Percentiles rank a stretch among this genome's conserved stretches.
Evolutionary conservation across 2,113 vertebrate species (phyloP).

Genomic region (Chlorodrepanis virens): DNA sequence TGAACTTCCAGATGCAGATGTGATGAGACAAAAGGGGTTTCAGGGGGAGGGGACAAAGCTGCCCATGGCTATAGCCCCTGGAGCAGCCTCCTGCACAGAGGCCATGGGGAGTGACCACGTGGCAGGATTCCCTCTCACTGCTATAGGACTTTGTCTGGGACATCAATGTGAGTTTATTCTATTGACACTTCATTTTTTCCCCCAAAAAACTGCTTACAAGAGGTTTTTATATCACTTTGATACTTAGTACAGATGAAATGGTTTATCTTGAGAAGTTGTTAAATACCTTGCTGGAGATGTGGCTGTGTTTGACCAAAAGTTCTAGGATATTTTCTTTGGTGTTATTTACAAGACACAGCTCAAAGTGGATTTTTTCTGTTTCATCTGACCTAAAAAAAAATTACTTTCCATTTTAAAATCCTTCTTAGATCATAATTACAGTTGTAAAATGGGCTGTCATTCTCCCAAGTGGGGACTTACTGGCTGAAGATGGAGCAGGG

Average conservation of each 20-base stretch:
- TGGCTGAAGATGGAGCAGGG: not conserved
- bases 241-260: not conserved
- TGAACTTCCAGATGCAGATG: not conserved
- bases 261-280: not conserved
- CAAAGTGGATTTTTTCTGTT: not conserved
- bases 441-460: not conserved
- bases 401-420: not conserved
- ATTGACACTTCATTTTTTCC: not conserved
- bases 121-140: not conserved
- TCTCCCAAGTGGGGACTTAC: not conserved
- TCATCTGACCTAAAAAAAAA: not conserved
- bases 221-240: not conserved
- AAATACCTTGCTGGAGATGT: not conserved
- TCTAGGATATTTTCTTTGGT: not conserved
- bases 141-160: not conserved
- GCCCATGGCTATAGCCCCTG: not conserved
- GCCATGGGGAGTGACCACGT: not conserved
- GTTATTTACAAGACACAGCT: not conserved
- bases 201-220: not conserved
- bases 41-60: not conserved
- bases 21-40: not conserved
- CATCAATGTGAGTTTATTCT: not conserved
- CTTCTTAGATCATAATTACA: not conserved
- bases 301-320: not conserved
- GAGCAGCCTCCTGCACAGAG: not conserved